Conservation (phyloP, 2,888 invertebrate species). For the Ectobius pallidus region DNA sequence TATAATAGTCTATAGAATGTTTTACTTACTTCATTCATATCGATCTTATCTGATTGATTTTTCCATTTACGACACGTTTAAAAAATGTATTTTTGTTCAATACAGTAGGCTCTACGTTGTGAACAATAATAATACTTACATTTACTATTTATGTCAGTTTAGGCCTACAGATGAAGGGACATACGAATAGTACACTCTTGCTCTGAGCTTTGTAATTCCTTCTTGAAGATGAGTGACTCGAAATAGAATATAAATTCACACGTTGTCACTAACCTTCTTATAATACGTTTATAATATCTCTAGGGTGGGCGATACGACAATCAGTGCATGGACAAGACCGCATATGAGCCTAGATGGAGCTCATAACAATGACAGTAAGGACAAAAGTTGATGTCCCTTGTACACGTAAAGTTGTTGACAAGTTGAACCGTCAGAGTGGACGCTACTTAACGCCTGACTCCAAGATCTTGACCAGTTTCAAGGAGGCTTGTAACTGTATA, state of each 20-base stretch:
- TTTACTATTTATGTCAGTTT: no score
- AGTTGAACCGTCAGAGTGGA: background rate
- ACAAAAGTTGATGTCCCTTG: background rate
- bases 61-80: no score
- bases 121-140: no score
- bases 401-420: background rate
- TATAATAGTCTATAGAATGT: no score
- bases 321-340: slow-evolving; percentile 20
- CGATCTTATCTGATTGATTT: no score
- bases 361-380: background rate
- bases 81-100: no score
- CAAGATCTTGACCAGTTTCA: background rate
- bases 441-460: background rate
- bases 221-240: slow-evolving; percentile 9
- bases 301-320: background rate
- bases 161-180: no score
- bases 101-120: no score
- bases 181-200: no score
- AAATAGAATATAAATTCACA: background rate
- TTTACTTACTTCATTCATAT: no score
- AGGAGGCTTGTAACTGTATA: no score
- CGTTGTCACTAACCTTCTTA: background rate
- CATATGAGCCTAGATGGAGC: slow-evolving; percentile 5
- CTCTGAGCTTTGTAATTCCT: no score
- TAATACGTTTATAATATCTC: background rate